Evolutionary conservation across 2,797 vertebrate species (phyloP), one percentile per base, ranked within the genome.

Genomic region (Coregonus sp.): DNA sequence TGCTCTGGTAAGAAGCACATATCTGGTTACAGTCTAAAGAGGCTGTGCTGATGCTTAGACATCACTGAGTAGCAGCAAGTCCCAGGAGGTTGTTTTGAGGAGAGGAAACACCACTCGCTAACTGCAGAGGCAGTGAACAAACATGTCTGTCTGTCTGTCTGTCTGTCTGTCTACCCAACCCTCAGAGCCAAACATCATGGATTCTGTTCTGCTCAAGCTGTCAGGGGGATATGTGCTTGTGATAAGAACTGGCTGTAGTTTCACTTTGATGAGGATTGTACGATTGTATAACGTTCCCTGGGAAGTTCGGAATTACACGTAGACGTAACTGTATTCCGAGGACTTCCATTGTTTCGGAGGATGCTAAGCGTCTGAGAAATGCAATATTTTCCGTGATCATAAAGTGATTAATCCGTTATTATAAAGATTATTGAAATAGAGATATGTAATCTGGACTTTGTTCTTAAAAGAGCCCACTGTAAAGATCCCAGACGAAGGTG

Each of bases 401-500:
- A 14, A 79, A 54, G 82, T 66, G 78, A 87, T 84, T 25, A 25
- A 25, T 25, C 25, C 25, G 25, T 25, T 25, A 25, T 25, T 76
- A 72, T 73, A 61, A 83, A 73, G 65, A 85, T 86, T 68, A 84
- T 56, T 25, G 40, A 81, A 86, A 89, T 70, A 70, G 83, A 87
- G 85, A 89, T 81, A 76, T 4, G 73, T 85, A 86, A 91, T 88
- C 86, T 82, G 70, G 20, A 84, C 86, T 91, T 87, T 88, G 80
- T 76, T 80, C 74, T 73, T 40, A 6, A 25, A 52, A 79, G 63
- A 80, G 81, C 25, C 25, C 25, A 25, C 25, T 25, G 25, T 40
- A 66, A 40, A 85, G 88, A 90, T 92, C 90, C 86, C 84, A 92
- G 85, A 87, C 82, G 82, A 70, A 83, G 82, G 89, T 88, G 88